phyloP scores from a whole-genome alignment of 2,797 vertebrate genomes.

The Chloroceryle inda region DNA sequence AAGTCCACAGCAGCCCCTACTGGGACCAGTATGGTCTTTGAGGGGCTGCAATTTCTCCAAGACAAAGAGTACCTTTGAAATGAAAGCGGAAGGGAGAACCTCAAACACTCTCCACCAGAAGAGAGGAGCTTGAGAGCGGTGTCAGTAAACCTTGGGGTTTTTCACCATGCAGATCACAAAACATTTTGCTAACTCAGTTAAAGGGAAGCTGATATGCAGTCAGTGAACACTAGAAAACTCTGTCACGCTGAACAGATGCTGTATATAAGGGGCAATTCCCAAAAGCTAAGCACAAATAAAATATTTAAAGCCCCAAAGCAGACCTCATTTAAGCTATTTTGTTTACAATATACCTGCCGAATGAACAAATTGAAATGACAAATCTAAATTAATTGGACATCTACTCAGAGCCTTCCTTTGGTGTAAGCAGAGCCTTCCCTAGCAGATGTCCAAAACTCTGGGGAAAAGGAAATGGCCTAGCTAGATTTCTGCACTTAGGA shows the following conservation, averaged over 20 bases:
- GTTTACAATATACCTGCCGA: constrained; percentile 59
- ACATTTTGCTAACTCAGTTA: not conserved
- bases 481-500: constrained; percentile 51
- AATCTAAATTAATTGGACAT: constrained; percentile 61
- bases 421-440: constrained; percentile 1
- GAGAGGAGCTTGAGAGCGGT: not conserved
- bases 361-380: constrained; percentile 63
- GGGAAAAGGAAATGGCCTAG: constrained; percentile 51
- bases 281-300: constrained; percentile 57
- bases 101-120: not conserved
- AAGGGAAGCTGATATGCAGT: constrained; percentile 17
- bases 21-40: not conserved
- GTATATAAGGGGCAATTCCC: constrained; percentile 34
- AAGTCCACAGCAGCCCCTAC: not conserved
- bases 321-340: constrained; percentile 56
- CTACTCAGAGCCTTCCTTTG: constrained; percentile 20
- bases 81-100: not conserved
- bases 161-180: not conserved
- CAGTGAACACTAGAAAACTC: not conserved
- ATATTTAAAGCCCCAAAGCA: constrained; percentile 58
- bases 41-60: not conserved
- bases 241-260: constrained; percentile 37
- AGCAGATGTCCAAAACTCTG: constrained; percentile 51
- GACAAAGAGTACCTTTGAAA: not conserved
- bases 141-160: not conserved